Percentiles rank a stretch among this genome's conserved stretches.
phyloP scores from a whole-genome alignment of 2,113 vertebrate species.

The Cavia aperea region DNA sequence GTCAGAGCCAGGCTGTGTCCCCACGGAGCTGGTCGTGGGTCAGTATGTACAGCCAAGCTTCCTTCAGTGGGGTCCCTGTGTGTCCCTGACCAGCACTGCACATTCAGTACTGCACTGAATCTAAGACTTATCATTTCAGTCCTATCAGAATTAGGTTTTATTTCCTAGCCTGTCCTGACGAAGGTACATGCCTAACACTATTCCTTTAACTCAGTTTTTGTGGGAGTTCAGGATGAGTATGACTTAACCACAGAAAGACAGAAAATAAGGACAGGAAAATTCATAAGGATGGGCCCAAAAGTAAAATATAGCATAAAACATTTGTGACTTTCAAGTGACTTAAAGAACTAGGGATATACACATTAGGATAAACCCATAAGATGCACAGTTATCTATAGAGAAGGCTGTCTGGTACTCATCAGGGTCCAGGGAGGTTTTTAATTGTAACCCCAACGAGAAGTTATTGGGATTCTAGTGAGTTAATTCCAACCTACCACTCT shows the following conservation, averaged over 20 bases:
- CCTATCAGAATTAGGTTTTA: not conserved
- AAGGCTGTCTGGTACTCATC: too few species aligned
- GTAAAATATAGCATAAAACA: not conserved
- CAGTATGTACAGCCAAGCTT: not conserved
- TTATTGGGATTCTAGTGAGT: too few species aligned
- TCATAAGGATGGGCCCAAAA: not conserved
- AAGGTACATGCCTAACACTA: not conserved
- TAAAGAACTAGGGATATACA: not conserved
- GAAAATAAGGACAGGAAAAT: not conserved
- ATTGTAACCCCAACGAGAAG: too few species aligned
- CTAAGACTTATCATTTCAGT: not conserved
- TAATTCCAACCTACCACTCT: too few species aligned
- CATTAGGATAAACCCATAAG: not conserved
- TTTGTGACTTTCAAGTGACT: not conserved
- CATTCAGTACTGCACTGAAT: not conserved
- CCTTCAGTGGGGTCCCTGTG: not conserved
- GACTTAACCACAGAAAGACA: not conserved
- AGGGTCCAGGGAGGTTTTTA: too few species aligned
- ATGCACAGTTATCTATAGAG: not conserved
- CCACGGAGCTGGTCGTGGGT: accelerated
- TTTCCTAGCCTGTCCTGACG: not conserved
- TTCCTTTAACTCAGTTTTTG: not conserved
- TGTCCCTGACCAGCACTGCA: not conserved
- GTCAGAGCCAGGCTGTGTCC: not conserved
- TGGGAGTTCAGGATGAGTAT: not conserved